A percentile compares a stretch with the other conserved stretches of the same genome.
phyloP scores from a whole-genome alignment of 2,797 vertebrate genomes.

The Octomys mimax region DNA sequence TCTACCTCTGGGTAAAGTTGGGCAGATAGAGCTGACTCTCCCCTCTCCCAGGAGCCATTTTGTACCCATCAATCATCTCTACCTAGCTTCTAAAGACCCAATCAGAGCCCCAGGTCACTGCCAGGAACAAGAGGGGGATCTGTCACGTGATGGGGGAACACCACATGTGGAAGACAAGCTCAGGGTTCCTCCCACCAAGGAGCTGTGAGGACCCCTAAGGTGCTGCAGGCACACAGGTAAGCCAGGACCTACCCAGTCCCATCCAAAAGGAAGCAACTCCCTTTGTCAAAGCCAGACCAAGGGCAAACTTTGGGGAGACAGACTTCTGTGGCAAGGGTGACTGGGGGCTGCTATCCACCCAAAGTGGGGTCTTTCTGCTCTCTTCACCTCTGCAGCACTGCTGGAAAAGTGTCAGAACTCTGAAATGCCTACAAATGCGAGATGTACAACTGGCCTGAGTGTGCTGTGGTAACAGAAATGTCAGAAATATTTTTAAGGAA shows the following conservation, averaged over 20 bases:
- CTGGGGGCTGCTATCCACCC: neutral
- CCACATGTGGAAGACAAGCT: no score
- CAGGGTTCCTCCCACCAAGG: neutral
- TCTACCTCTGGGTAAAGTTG: slow-evolving; percentile 5
- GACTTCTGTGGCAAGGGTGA: neutral
- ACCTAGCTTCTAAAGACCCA: neutral
- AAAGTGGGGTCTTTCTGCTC: neutral
- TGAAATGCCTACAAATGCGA: neutral
- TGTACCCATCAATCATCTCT: neutral
- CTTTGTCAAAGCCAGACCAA: neutral
- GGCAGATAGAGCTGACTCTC: neutral
- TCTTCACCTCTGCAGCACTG: neutral
- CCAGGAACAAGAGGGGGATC: neutral
- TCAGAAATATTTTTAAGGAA: neutral
- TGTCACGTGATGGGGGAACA: neutral
- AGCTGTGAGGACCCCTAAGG: neutral
- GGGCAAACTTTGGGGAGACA: neutral
- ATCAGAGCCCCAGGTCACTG: neutral
- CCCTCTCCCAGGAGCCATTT: no score
- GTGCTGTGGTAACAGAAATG: neutral
- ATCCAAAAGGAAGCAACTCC: neutral
- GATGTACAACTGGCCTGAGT: neutral
- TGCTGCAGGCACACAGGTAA: neutral
- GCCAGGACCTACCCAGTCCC: neutral
- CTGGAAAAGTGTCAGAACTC: neutral